Conservation (phyloP, 2,797 vertebrate species). For the Poliocrania exsul region DNA sequence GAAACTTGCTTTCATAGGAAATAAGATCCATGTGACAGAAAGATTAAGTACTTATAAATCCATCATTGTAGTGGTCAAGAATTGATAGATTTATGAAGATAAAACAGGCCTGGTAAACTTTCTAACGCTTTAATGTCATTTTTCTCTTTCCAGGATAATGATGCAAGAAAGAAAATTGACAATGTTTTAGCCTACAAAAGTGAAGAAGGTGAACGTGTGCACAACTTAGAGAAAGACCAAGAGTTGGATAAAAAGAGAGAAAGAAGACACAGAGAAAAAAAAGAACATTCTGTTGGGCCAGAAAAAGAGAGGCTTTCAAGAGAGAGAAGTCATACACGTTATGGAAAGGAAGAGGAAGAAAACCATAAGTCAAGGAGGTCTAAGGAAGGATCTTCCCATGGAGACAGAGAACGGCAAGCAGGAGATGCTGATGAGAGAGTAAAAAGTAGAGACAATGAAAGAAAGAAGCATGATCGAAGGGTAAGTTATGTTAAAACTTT, state of each 20-base stretch:
- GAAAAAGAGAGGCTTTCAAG: constrained; percentile 57
- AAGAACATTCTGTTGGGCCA: not conserved
- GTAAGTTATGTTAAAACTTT: constrained; percentile 36
- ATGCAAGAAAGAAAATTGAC: constrained; percentile 53
- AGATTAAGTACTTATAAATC: not conserved
- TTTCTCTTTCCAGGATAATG: constrained; percentile 62
- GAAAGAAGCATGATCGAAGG: constrained; percentile 9
- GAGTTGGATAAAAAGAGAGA: constrained; percentile 59
- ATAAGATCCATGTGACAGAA: not conserved
- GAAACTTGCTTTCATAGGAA: not conserved
- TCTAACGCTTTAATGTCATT: not conserved
- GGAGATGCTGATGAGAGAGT: constrained; percentile 12
- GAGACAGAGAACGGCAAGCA: not conserved
- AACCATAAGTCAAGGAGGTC: constrained; percentile 12
- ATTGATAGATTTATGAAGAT: not conserved
- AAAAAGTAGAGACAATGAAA: constrained; percentile 38
- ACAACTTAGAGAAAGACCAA: constrained; percentile 42
- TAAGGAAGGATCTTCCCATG: not conserved
- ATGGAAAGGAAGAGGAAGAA: constrained; percentile 37
- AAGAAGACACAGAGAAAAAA: constrained; percentile 58
- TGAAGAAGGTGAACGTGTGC: constrained; percentile 20
- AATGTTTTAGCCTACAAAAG: constrained; percentile 28
- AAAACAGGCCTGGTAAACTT: not conserved
- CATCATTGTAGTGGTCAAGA: not conserved
- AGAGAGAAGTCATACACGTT: constrained; percentile 4